Percentiles rank a stretch among this genome's conserved stretches.
Evolutionary conservation across 1,140 invertebrate species (phyloP).

Genomic region (Kradibia gibbosae): DNA sequence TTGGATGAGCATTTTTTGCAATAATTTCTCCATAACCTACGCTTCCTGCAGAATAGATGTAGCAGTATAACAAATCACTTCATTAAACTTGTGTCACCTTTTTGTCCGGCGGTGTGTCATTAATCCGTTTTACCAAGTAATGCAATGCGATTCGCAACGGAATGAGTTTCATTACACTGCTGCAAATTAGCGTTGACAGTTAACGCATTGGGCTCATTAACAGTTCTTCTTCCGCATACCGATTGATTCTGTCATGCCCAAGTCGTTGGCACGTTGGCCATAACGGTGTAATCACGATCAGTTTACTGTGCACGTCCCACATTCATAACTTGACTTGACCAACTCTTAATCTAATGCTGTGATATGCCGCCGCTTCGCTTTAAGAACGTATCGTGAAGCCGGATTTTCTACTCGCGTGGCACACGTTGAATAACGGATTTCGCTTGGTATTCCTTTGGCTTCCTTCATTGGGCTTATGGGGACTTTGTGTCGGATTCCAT

Average conservation of each 20-base stretch:
- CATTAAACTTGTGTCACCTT: neutral
- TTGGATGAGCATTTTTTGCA: too few species aligned
- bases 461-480: neutral
- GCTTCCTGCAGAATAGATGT: neutral
- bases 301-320: neutral
- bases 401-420: neutral
- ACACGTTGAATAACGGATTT: slow-evolving; percentile 4
- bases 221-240: neutral
- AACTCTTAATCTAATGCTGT: neutral
- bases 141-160: neutral
- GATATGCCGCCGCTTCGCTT: neutral
- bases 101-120: neutral
- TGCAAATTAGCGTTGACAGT: neutral
- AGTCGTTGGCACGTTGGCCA: neutral
- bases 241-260: neutral
- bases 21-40: neutral
- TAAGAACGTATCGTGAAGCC: neutral
- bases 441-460: neutral
- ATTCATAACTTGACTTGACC: neutral
- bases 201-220: neutral
- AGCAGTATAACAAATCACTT: neutral
- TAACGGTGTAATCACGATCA: slow-evolving; percentile 32
- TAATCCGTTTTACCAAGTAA: neutral
- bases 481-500: neutral
- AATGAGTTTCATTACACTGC: neutral